Evolutionary conservation across 2,888 invertebrate genomes (phyloP), one percentile per base, ranked within the genome.

Genomic region (Cantharis lateralis): DNA sequence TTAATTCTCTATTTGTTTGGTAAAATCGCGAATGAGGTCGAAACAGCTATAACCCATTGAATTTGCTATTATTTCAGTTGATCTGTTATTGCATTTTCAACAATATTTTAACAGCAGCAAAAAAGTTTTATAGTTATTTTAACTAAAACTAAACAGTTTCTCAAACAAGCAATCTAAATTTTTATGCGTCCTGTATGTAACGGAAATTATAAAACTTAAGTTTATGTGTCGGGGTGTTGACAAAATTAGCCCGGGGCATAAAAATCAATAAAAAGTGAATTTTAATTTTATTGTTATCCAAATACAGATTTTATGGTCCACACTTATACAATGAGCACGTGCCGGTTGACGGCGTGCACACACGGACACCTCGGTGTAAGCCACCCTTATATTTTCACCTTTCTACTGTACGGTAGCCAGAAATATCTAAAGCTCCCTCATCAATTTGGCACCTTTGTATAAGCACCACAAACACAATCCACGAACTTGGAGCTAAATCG

Each of bases 361-460:
- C 86, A 87, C 86, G 86, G 85, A 86, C 87, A 86, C 87, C 86
- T 86, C 84, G 79, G 79, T 84, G 83, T 83, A 84, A 86, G 85
- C 83, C 81, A 83, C 81, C 82, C 72, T 73, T 32, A 62, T 70
- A 68, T 74, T 61, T 74, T 78, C 68, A 79, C 78, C 72, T 74
- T 26, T 48, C 48, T 7, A 61, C 32, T n/a, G 7, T n/a, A 73
- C 75, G 73, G 78, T 76, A 72, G 76, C 64, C 48, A 24, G 71
- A 70, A 71, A 78, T 71, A 71, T 71, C 71, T 24, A 74, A 77
- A 75, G 72, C 73, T 72, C 72, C 72, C 76, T 74, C 62, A 69
- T 68, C 63, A 15, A 48, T 62, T 69, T 68, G 63, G 71, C 71
- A 74, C 75, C 74, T 75, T 78, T 78, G 73, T 68, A 71, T 74